Percentiles rank a stretch among this genome's conserved stretches.
Conservation (phyloP, 2,888 invertebrate species). For the Holacanthella duospinosa region DNA sequence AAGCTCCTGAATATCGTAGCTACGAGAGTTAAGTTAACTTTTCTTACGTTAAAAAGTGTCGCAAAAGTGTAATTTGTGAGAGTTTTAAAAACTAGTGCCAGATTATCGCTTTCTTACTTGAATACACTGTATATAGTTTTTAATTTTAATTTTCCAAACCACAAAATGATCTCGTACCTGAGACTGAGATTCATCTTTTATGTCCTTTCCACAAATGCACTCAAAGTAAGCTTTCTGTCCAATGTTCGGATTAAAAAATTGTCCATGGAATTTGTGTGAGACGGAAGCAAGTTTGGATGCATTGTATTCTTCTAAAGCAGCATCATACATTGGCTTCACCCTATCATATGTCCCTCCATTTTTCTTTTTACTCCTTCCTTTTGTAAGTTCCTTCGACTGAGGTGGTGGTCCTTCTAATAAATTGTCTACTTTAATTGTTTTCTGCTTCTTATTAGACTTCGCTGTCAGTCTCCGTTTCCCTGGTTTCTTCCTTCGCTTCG, state of each 20-base stretch:
- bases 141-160: too few relatives aligned
- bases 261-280: constrained; percentile 26
- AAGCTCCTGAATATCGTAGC: too few relatives aligned
- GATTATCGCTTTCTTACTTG: too few relatives aligned
- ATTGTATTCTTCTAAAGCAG: constrained; percentile 29
- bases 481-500: too few relatives aligned
- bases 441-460: neutral
- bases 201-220: constrained; percentile 43
- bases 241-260: constrained; percentile 37
- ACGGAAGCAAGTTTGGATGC: constrained; percentile 18
- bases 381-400: neutral
- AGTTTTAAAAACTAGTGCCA: too few relatives aligned
- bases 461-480: neutral
- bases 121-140: too few relatives aligned
- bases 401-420: too few relatives aligned
- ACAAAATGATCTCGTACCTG: too few relatives aligned
- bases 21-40: too few relatives aligned
- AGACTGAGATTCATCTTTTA: neutral
- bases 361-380: constrained; percentile 6
- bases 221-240: constrained; percentile 40
- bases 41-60: too few relatives aligned
- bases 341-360: constrained; percentile 30
- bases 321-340: constrained; percentile 33
- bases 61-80: too few relatives aligned
- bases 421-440: neutral